Percentiles rank a stretch among this genome's conserved stretches.
These are phyloP conservation scores for Drosophila parthenogenetica DNA, from an alignment of 2,888 invertebrate species.

Conservation along the genomic window DNA sequence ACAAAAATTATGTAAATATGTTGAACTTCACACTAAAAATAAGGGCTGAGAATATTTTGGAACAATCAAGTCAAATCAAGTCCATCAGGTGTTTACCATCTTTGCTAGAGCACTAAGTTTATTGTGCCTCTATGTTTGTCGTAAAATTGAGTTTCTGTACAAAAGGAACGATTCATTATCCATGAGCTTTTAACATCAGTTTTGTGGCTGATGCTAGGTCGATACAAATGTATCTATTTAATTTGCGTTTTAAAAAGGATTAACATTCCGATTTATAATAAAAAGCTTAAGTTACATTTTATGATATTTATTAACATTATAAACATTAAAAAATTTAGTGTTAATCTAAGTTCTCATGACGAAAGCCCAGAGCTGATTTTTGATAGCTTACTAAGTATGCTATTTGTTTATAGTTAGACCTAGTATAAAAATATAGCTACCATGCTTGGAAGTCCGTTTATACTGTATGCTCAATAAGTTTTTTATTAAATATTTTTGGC, in stretches of 20 bases:
- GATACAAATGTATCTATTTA: constrained; percentile 23
- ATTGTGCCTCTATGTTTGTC: constrained; percentile 60
- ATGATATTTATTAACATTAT: no score
- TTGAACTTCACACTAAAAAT: constrained; percentile 61
- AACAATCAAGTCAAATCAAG: constrained; percentile 45
- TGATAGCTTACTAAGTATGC: no score
- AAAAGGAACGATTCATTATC: constrained; percentile 43
- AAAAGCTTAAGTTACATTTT: no score
- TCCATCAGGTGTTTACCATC: constrained; percentile 32
- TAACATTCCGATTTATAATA: background rate
- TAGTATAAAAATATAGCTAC: no score
- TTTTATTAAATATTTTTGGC: no score
- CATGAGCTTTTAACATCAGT: constrained; percentile 23
- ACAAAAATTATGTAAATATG: constrained; percentile 72
- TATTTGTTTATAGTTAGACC: no score
- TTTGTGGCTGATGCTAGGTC: constrained; percentile 49
- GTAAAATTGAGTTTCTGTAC: constrained; percentile 58
- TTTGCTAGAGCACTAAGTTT: constrained; percentile 32
- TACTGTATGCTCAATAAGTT: no score
- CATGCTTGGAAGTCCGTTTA: no score
- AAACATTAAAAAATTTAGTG: no score
- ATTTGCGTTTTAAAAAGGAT: constrained; percentile 65
- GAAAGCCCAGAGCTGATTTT: no score
- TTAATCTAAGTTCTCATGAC: no score
- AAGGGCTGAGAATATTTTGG: constrained; percentile 41